phyloP scores from a whole-genome alignment of 2,113 vertebrate species.

The Halcyon malimbica region DNA sequence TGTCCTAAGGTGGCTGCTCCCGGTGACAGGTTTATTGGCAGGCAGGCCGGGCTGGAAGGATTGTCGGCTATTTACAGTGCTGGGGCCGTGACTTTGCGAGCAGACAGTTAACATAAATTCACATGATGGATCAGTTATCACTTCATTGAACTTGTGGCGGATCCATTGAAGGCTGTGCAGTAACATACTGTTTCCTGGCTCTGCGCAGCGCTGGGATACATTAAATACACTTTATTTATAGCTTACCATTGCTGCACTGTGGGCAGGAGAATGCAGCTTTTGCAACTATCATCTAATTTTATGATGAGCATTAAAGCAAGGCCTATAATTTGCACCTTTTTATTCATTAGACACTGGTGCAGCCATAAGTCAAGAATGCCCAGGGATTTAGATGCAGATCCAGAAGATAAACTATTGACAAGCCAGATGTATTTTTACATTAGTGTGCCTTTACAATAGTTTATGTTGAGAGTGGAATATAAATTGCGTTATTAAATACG shows the following conservation, averaged over 20 bases:
- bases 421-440: conserved; percentile 88
- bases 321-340: conserved; percentile 86
- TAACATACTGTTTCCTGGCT: conserved; percentile 79
- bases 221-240: conserved; percentile 89
- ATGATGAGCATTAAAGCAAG: conserved; percentile 85
- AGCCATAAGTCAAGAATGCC: conserved; percentile 84
- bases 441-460: conserved; percentile 86
- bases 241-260: conserved; percentile 70
- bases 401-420: conserved; percentile 88
- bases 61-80: conserved; percentile 81
- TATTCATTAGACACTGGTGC: conserved; percentile 85
- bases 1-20: conserved; percentile 77
- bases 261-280: conserved; percentile 83
- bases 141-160: conserved; percentile 83
- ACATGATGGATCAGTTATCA: conserved; percentile 86
- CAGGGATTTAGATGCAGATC: conserved; percentile 83
- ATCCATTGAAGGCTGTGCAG: conserved; percentile 79
- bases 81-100: conserved; percentile 80
- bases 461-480: conserved; percentile 86
- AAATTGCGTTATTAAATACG: conserved; percentile 88
- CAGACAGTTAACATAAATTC: conserved; percentile 88
- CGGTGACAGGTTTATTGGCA: conserved; percentile 84
- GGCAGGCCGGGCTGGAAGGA: conserved; percentile 75
- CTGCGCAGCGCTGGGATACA: conserved; percentile 77
- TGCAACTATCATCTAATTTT: conserved; percentile 86